Base-by-base conservation (phyloP, 2,797 vertebrate genomes). In the Bryconaethiops microstoma region DNA sequence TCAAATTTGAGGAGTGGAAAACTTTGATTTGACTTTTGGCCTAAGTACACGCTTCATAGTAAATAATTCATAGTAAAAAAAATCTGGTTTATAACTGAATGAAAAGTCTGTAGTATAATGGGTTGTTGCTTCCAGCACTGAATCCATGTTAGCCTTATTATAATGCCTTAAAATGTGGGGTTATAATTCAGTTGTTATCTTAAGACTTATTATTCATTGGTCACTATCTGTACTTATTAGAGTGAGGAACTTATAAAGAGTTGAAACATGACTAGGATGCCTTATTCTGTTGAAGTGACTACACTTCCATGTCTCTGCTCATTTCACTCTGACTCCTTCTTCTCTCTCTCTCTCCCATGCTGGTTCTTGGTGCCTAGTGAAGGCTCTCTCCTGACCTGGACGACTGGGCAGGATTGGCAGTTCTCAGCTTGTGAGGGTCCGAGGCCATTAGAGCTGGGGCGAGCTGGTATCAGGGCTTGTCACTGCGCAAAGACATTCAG, bases 401-500 rank as follows among this genome's bases (percentile, higher is more conserved):
- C 7, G 35, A 54, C 52, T 40, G 77, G 78, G 82, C 78, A 73
- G 81, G 82, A 77, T 86, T 84, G 80, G 82, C 85, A 82, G 29
- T 25, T 83, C 74, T 76, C 52, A 57, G 65, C 13, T 35, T 64
- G 55, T 76, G 78, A 87, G 86, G 87, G 88, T 86, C 9, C 87
- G 88, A 74, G 70, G 79, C 71, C 87, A 91, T 92, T 91, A 91
- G 88, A 91, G 87, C 80, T 88, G 83, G 80, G 62, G 42, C n/a
- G 29, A 29, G n/a, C 89, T 59, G 64, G 93, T 93, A 93, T 93
- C 92, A 92, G 88, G 88, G 87, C 91, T 91, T 92, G 91, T 93
- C 92, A 92, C 92, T 91, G 89, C 91, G 88, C 59, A 90, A 88
- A 91, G 89, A 91, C 93, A 91, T 21, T 76, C 60, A 64, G 73